Conservation (phyloP, 2,797 vertebrate species). For the Bryconaethiops microstoma region DNA sequence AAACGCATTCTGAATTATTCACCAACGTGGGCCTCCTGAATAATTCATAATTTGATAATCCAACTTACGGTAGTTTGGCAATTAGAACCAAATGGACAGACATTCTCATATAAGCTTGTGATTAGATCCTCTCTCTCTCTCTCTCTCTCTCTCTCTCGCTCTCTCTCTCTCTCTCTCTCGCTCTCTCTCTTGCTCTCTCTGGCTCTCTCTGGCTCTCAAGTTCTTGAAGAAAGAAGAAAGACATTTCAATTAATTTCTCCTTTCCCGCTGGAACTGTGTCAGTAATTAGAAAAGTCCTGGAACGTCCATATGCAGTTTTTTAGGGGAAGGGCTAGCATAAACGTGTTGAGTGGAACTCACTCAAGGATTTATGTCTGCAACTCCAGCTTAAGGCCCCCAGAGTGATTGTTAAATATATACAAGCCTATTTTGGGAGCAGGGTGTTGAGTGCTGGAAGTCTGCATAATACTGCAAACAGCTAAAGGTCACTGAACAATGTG, state of each 20-base stretch:
- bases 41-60: slow-evolving; percentile 71
- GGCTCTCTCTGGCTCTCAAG: neutral
- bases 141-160: too few species aligned
- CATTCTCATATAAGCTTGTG: neutral
- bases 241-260: neutral
- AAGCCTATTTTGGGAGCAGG: slow-evolving; percentile 59
- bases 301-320: slow-evolving; percentile 24
- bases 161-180: neutral
- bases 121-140: neutral
- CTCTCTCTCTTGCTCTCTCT: neutral
- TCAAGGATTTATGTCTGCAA: slow-evolving; percentile 44
- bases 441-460: slow-evolving; percentile 46
- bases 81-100: neutral
- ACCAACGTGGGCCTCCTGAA: slow-evolving; percentile 66
- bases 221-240: neutral
- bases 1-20: slow-evolving; percentile 71
- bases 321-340: neutral
- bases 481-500: slow-evolving; percentile 54
- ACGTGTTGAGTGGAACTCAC: slow-evolving; percentile 60
- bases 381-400: slow-evolving; percentile 37
- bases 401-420: slow-evolving; percentile 53
- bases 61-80: neutral
- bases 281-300: slow-evolving; percentile 1
- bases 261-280: slow-evolving; percentile 1
- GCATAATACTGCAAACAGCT: slow-evolving; percentile 47